Evolutionary conservation across 1,140 invertebrate genomes (phyloP), one percentile per base, ranked within the genome.

Genomic region (Octopus sinensis): DNA sequence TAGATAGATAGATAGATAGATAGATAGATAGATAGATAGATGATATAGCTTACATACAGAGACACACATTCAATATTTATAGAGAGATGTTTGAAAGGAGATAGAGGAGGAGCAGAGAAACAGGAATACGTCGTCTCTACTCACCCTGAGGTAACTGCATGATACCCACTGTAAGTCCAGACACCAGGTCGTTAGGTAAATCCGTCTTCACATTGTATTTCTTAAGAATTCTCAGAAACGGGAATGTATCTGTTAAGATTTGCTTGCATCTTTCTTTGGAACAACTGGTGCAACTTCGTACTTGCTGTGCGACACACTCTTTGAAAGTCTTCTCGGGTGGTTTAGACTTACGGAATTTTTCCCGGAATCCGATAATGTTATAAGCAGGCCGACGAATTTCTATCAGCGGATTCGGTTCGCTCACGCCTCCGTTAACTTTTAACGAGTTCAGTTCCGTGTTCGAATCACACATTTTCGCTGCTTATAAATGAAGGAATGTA

Each of bases 91-190:
- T 23, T 76, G 4, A 77, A 75, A 17, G 5, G 17, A 23, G 23
- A 53, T 4, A 54, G 53, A 53, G 71, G 7, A 17, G 17, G 30
- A 51, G 6, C 73, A 43, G 17, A 23, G 17, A 79, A 9, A 68
- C 10, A 23, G 54, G 13, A 17, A 6, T 6, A 73, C 56, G 9
- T n/a, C 13, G 30, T 5, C 0, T 73, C 13, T n/a, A 73, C 76
- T 75, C 76, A 88, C 88, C 86, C 84, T 89, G 88, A 13, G 88
- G 88, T 51, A 89, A 81, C 78, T 89, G 87, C 88, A 89, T 88
- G 6, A 89, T 88, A 3, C 88, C 88, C 0, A 89, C 88, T 12
- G 88, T 89, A n/a, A 89, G 82, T 53, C 88, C 88, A 56, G 87
- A 81, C 7, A 88, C 85, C 73, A 88, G 75, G 79, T 89, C 88